A percentile compares a stretch with the other conserved stretches of the same genome.
phyloP scores from a whole-genome alignment of 2,888 invertebrate species.

The Spodoptera littoralis region DNA sequence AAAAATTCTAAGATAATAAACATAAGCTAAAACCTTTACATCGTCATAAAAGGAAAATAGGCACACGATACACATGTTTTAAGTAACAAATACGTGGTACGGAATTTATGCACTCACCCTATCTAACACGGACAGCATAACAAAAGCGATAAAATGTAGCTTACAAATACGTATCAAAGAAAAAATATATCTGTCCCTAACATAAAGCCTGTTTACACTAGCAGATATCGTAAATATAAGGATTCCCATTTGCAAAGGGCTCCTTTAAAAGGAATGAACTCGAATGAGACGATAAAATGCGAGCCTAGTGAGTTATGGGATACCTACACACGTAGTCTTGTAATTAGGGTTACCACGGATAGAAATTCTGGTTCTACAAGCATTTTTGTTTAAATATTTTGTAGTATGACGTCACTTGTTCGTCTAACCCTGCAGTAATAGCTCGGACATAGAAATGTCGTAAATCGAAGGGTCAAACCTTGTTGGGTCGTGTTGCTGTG shows the following conservation, averaged over 20 bases:
- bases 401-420: no score
- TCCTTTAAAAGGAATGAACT: conserved; percentile 55
- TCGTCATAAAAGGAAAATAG: not conserved
- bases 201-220: conserved; percentile 51
- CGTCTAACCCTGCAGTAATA: no score
- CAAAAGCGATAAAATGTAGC: conserved; percentile 12
- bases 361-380: not conserved
- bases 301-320: conserved; percentile 49
- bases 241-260: conserved; percentile 48
- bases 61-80: not conserved
- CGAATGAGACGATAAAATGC: conserved; percentile 59
- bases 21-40: no score
- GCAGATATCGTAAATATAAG: conserved; percentile 48
- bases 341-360: conserved; percentile 54
- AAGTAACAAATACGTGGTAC: not conserved
- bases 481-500: no score
- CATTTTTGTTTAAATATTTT: no score
- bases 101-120: not conserved
- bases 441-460: no score
- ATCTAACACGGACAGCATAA: not conserved
- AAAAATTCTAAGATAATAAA: no score
- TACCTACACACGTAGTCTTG: conserved; percentile 52
- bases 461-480: no score
- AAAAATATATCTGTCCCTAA: conserved; percentile 36
- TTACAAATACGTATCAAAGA: conserved; percentile 22